A percentile compares a stretch with the other conserved stretches of the same genome.
These are phyloP conservation scores for Eupeodes latifasciatus DNA, from an alignment of 2,888 invertebrate genomes.

Conservation along the genomic window DNA sequence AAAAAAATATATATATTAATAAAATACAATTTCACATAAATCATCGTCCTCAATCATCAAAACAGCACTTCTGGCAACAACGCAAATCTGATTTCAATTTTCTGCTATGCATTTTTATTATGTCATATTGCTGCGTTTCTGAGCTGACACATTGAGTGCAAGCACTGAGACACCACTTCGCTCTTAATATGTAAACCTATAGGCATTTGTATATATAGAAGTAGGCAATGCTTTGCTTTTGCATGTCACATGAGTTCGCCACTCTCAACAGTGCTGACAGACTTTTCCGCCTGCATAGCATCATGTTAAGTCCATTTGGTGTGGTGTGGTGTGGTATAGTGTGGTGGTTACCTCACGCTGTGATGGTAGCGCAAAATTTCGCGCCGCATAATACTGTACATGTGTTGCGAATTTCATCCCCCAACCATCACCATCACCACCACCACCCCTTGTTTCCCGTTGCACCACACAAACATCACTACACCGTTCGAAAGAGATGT, in stretches of 20 bases:
- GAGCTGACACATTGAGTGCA: slow-evolving; percentile 67
- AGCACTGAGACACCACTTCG: slow-evolving; percentile 70
- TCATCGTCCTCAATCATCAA: too few species aligned
- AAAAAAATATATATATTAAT: too few species aligned
- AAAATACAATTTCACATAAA: too few species aligned
- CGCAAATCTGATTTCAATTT: slow-evolving; percentile 60
- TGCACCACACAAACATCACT: background rate
- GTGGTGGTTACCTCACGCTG: slow-evolving; percentile 57
- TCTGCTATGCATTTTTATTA: slow-evolving; percentile 55
- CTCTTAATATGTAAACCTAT: background rate
- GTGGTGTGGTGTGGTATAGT: too few species aligned
- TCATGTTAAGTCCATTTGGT: slow-evolving; percentile 17
- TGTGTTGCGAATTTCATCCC: slow-evolving; percentile 70
- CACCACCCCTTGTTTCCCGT: background rate
- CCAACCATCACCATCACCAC: background rate
- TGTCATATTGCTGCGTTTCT: slow-evolving; percentile 51
- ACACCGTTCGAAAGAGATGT: background rate
- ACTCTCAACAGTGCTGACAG: slow-evolving; percentile 64
- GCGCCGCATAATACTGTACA: slow-evolving; percentile 76
- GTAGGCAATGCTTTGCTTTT: slow-evolving; percentile 27
- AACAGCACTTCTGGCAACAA: background rate
- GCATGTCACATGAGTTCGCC: slow-evolving; percentile 57
- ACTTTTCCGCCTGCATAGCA: slow-evolving; percentile 53
- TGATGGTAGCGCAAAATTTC: slow-evolving; percentile 75
- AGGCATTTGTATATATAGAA: too few species aligned